Percentiles rank a stretch among this genome's conserved stretches.
Evolutionary conservation across 2,113 vertebrate species (phyloP).

Genomic region (Dissostichus mawsoni): DNA sequence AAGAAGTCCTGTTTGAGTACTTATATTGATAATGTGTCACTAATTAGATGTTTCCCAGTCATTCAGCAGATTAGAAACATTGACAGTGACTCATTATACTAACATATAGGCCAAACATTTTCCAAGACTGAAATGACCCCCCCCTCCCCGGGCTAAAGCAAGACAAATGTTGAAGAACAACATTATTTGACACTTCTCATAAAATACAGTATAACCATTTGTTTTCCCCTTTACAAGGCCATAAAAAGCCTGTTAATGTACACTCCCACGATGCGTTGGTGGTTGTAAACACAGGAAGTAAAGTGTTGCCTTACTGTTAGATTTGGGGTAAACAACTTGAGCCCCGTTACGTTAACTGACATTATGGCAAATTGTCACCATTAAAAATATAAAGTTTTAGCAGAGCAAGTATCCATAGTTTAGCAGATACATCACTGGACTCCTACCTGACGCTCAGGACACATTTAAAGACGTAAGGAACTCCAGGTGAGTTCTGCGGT

Average conservation of each 20-base stretch:
- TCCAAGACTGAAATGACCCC: not conserved
- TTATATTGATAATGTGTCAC: not conserved
- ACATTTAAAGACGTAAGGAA: too few relatives aligned
- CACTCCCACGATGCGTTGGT: constrained; percentile 1
- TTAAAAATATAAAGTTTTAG: too few relatives aligned
- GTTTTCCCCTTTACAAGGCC: not conserved
- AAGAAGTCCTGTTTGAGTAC: not conserved
- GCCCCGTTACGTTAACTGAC: too few relatives aligned
- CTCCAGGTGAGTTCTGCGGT: too few relatives aligned
- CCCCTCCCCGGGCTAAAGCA: not conserved
- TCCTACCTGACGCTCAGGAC: too few relatives aligned
- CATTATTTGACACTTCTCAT: too few relatives aligned
- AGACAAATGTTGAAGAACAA: not conserved
- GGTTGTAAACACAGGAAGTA: constrained; percentile 5
- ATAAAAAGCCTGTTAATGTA: not conserved
- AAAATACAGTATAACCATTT: not conserved
- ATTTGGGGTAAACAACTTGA: not conserved
- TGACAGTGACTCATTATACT: not conserved
- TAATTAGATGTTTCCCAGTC: not conserved
- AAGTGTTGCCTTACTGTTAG: not conserved
- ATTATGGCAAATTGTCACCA: too few relatives aligned
- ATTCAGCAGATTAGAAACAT: not conserved
- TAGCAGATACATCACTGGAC: too few relatives aligned
- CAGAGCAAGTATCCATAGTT: too few relatives aligned
- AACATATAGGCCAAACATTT: not conserved